Evolutionary conservation across 2,797 vertebrate species (phyloP).

Genomic region (Tenualosa thibaudeaui): DNA sequence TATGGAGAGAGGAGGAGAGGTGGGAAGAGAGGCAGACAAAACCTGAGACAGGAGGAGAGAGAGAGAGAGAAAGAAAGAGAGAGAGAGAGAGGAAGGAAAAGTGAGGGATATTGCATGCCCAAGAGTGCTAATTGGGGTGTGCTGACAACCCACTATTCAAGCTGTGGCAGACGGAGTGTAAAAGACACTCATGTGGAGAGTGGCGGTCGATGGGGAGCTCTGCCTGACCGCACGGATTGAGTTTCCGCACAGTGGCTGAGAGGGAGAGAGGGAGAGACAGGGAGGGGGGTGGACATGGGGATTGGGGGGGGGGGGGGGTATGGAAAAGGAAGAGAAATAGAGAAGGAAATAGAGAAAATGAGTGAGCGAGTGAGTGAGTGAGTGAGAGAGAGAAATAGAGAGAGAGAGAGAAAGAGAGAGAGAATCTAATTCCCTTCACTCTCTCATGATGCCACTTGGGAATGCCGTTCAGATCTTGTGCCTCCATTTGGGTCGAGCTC

Average conservation of each 20-base stretch:
- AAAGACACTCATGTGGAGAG: slow-evolving; percentile 43
- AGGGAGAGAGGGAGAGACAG: slow-evolving; percentile 27
- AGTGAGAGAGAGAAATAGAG: not conserved
- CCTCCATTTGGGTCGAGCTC: not conserved
- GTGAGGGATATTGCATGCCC: slow-evolving; percentile 36
- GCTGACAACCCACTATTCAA: slow-evolving; percentile 43
- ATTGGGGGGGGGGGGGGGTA: not conserved
- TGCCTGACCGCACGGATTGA: slow-evolving; percentile 52
- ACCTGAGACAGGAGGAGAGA: not conserved
- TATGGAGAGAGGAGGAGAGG: slow-evolving; percentile 18
- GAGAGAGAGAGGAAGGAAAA: not conserved
- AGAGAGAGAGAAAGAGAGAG: not conserved
- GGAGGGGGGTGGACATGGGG: not conserved
- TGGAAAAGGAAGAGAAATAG: not conserved
- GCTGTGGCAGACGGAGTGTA: slow-evolving; percentile 39
- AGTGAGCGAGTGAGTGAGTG: not conserved
- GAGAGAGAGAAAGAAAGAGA: not conserved
- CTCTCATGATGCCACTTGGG: not conserved
- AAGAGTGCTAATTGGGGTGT: slow-evolving; percentile 38
- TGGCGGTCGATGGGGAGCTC: slow-evolving; percentile 54
- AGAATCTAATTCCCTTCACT: slow-evolving; percentile 1
- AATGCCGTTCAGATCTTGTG: not conserved
- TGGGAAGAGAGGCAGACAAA: not conserved
- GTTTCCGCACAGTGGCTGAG: slow-evolving; percentile 55
- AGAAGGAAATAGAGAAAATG: not conserved